phyloP scores from a whole-genome alignment of 2,113 vertebrate species.

The Protobothrops flavoviridis region DNA sequence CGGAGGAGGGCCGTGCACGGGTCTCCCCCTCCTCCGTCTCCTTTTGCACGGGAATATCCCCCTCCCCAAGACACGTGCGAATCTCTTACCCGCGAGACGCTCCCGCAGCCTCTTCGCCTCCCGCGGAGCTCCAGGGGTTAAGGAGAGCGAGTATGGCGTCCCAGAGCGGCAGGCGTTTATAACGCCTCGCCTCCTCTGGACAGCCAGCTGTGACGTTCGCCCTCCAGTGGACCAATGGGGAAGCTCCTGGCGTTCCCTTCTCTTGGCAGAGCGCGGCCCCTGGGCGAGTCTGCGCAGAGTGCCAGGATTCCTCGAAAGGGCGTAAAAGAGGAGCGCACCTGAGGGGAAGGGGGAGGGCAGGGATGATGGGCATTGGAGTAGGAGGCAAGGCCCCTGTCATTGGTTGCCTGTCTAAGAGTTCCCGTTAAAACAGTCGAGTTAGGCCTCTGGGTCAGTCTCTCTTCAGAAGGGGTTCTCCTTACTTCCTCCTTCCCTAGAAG shows the following conservation, averaged over 20 bases:
- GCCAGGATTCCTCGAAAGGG: neutral
- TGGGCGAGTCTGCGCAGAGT: too few species aligned
- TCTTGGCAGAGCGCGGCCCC: neutral
- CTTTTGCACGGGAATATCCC: too few species aligned
- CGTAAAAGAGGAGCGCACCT: neutral
- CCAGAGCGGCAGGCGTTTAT: neutral
- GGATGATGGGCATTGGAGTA: too few species aligned
- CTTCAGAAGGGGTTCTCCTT: too few species aligned
- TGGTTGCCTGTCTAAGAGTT: neutral
- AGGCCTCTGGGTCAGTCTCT: too few species aligned
- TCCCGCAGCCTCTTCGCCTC: neutral
- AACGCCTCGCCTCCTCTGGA: neutral
- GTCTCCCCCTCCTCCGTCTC: too few species aligned
- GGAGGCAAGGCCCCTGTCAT: neutral
- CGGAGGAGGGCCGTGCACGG: too few species aligned
- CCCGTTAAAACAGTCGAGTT: neutral
- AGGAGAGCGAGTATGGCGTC: neutral
- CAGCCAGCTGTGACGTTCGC: neutral
- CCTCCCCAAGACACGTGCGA: neutral
- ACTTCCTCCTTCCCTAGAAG: too few species aligned
- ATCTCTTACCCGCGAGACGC: neutral
- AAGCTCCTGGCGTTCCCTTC: neutral
- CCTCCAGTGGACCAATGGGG: neutral
- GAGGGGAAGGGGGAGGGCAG: neutral
- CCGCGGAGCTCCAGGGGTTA: neutral